Conservation (phyloP, 2,113 vertebrate genomes). For the Istiophorus platypterus region DNA sequence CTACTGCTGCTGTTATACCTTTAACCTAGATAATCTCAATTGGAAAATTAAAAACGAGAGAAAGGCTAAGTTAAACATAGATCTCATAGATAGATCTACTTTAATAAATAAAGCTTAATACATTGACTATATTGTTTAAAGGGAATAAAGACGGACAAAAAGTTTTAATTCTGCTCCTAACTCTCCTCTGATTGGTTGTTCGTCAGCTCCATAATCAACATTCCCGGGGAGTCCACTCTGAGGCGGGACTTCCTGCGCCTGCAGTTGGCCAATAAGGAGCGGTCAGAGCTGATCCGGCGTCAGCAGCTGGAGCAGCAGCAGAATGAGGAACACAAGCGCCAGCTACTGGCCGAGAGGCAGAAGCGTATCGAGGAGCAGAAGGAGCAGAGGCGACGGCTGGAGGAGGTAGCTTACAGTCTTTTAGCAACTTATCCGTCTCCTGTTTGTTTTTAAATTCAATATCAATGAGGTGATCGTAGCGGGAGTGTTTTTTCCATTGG, state of each 20-base stretch:
- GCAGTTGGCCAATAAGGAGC: slow-evolving; percentile 97
- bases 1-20: too few species aligned
- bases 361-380: slow-evolving; percentile 99
- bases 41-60: too few species aligned
- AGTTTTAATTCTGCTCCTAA: neutral
- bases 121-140: too few species aligned
- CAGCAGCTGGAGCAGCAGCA: slow-evolving; percentile 99
- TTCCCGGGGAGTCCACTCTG: slow-evolving; percentile 96
- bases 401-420: slow-evolving; percentile 87
- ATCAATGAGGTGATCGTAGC: too few species aligned
- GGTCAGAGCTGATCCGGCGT: slow-evolving; percentile 93
- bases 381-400: slow-evolving; percentile 94
- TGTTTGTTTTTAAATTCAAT: neutral
- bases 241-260: slow-evolving; percentile 95
- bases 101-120: too few species aligned
- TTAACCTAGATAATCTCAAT: too few species aligned
- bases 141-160: too few species aligned
- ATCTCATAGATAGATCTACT: too few species aligned
- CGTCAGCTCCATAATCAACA: slow-evolving; percentile 95
- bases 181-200: neutral
- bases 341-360: slow-evolving; percentile 96
- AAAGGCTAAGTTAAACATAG: too few species aligned
- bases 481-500: too few species aligned
- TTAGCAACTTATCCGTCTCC: neutral
- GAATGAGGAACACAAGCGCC: slow-evolving; percentile 97